Evolutionary conservation across 2,113 vertebrate genomes (phyloP).

Genomic region (Tychaedon coryphoeus): DNA sequence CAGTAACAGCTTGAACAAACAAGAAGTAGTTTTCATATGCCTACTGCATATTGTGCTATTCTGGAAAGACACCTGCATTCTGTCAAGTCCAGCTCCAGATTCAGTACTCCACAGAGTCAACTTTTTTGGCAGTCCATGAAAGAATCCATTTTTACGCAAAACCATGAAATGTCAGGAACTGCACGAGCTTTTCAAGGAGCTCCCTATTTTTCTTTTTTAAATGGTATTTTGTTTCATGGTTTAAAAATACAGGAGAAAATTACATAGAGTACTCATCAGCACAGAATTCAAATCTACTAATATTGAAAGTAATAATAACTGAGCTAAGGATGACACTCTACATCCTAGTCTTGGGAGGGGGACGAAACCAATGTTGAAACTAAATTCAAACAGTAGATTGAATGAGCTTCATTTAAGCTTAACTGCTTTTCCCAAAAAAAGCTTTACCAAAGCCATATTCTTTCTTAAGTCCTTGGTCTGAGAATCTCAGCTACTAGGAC

Average conservation of each 20-base stretch:
- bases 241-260: background rate
- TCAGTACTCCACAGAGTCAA: background rate
- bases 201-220: background rate
- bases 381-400: background rate
- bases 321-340: background rate
- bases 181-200: background rate
- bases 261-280: background rate
- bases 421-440: background rate
- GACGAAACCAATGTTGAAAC: fast-evolving
- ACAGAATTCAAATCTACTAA: background rate
- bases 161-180: background rate
- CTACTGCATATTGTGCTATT: background rate
- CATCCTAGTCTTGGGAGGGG: background rate
- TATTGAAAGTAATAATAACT: background rate
- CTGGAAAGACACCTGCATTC: background rate
- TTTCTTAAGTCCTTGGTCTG: background rate
- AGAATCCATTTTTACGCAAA: background rate
- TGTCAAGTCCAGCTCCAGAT: background rate
- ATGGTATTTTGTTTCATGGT: background rate
- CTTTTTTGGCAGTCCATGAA: background rate
- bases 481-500: background rate
- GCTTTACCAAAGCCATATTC: background rate
- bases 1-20: background rate
- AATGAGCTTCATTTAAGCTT: background rate
- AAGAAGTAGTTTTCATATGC: fast-evolving